phyloP scores from a whole-genome alignment of 2,113 vertebrate species.

The Aepyceros melampus region DNA sequence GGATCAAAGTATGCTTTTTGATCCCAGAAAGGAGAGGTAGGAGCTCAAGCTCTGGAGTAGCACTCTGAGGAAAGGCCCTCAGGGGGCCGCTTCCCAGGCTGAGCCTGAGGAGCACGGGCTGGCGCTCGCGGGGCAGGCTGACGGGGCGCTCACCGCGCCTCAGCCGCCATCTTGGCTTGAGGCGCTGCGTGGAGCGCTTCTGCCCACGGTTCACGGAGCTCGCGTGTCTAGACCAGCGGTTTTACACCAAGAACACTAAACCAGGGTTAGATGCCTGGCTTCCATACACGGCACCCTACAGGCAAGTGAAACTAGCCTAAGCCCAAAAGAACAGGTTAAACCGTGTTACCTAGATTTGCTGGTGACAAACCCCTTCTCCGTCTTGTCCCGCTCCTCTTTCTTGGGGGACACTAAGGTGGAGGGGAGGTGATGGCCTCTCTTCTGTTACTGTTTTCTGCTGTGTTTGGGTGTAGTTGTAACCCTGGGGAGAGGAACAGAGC shows the following conservation, averaged over 20 bases:
- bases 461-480: not conserved
- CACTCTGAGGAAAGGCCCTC: not conserved
- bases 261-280: not conserved
- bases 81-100: fast-evolving
- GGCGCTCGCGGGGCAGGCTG: not conserved
- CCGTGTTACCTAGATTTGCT: not conserved
- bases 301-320: not conserved
- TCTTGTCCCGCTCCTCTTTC: not conserved
- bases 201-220: fast-evolving
- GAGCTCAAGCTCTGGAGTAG: not conserved
- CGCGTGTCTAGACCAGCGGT: fast-evolving
- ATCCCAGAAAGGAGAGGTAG: not conserved
- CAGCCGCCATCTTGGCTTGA: not conserved
- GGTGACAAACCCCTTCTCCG: not conserved
- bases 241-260: not conserved
- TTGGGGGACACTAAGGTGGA: no score
- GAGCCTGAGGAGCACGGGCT: fast-evolving
- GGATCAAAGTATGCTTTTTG: no score
- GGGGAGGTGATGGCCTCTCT: fast-evolving
- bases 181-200: not conserved
- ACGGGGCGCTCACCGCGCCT: fast-evolving
- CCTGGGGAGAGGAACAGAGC: not conserved
- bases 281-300: not conserved
- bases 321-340: not conserved
- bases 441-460: not conserved